Evolutionary conservation across 2,113 vertebrate genomes (phyloP).

Genomic region (Crypturellus undulatus): DNA sequence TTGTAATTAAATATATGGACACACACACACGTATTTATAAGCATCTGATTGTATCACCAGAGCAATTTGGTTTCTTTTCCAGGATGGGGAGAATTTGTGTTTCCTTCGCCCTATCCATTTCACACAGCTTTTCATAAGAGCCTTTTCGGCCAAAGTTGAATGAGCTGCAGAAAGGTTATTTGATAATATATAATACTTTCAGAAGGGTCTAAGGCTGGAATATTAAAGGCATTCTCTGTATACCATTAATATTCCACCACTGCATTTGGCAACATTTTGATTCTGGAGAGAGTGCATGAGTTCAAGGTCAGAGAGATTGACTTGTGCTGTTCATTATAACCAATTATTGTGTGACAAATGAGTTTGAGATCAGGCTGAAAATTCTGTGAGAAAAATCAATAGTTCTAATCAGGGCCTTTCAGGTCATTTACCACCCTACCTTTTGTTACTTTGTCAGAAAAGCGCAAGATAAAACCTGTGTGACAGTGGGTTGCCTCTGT

Average conservation of each 20-base stretch:
- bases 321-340: slow-evolving; percentile 85
- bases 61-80: background rate
- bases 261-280: slow-evolving; percentile 80
- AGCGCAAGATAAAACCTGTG: slow-evolving; percentile 83
- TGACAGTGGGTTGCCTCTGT: slow-evolving; percentile 67
- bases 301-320: slow-evolving; percentile 88
- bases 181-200: slow-evolving; percentile 38
- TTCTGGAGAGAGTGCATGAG: slow-evolving; percentile 80
- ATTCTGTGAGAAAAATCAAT: slow-evolving; percentile 90
- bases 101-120: slow-evolving; percentile 16
- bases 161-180: slow-evolving; percentile 63
- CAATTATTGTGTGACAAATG: slow-evolving; percentile 89
- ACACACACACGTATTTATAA: too few species aligned
- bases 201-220: slow-evolving; percentile 57
- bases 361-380: slow-evolving; percentile 85
- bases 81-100: background rate
- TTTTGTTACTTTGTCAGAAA: slow-evolving; percentile 86
- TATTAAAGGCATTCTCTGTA: slow-evolving; percentile 69
- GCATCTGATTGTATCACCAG: background rate
- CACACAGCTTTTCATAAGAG: background rate
- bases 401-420: slow-evolving; percentile 86
- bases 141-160: background rate
- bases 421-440: slow-evolving; percentile 82
- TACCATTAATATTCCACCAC: slow-evolving; percentile 82
- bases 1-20: background rate